phyloP scores from a whole-genome alignment of 2,888 invertebrate genomes.

The Halictus quadricinctus region DNA sequence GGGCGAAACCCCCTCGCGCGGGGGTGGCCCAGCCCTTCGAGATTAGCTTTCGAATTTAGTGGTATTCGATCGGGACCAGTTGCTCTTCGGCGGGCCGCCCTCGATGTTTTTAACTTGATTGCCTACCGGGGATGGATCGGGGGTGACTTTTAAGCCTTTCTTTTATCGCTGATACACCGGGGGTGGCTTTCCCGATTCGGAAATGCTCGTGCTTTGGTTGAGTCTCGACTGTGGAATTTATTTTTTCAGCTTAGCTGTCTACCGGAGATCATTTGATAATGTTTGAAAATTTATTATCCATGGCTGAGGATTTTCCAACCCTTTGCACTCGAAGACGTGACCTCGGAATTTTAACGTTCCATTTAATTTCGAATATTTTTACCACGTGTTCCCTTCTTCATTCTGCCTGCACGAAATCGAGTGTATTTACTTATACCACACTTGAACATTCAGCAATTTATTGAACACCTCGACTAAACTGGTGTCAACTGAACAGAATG shows the following conservation, averaged over 20 bases:
- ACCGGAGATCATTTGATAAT: neutral
- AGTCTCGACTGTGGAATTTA: neutral
- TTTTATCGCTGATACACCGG: conserved; percentile 21
- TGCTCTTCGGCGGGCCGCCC: conserved; percentile 33
- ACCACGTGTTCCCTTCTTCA: too few species aligned
- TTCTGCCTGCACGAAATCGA: neutral
- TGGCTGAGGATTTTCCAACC: neutral
- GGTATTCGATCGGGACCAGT: conserved; percentile 45
- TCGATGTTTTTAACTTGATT: conserved; percentile 56
- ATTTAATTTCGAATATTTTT: neutral
- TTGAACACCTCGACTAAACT: too few species aligned
- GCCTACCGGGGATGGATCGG: conserved; percentile 23
- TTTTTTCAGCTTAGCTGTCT: neutral
- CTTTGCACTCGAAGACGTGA: neutral
- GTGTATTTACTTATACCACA: neutral
- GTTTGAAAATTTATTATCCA: neutral
- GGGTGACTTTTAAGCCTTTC: conserved; percentile 42
- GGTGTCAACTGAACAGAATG: neutral
- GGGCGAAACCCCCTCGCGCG: conserved; percentile 24
- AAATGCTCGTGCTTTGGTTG: neutral
- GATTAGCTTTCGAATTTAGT: conserved; percentile 61
- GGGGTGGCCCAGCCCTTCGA: conserved; percentile 30
- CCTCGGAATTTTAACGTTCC: neutral
- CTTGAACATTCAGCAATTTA: neutral
- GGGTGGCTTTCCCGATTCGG: neutral